Percentiles rank a stretch among this genome's conserved stretches.
phyloP scores from a whole-genome alignment of 2,888 invertebrate species.

The Strigamia transsilvanica region DNA sequence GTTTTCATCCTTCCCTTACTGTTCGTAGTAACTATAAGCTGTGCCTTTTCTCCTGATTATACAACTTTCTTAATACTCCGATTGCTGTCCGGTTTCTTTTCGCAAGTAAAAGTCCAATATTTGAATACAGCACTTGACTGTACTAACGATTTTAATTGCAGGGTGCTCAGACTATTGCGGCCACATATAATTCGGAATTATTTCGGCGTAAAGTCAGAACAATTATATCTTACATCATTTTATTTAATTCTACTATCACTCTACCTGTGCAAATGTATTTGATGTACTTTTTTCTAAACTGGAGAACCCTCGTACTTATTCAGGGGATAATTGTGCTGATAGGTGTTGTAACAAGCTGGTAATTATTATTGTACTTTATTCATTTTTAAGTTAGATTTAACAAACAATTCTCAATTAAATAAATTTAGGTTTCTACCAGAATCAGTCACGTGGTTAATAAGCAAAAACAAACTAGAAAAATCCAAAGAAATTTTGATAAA shows the following conservation, averaged over 20 bases:
- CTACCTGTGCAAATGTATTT: neutral
- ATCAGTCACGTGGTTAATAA: slow-evolving; percentile 29
- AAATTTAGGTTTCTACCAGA: slow-evolving; percentile 9
- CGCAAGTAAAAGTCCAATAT: neutral
- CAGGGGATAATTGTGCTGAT: neutral
- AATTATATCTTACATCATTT: neutral
- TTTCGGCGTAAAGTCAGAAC: slow-evolving; percentile 8
- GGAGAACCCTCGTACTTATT: neutral
- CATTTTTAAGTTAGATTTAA: too few relatives aligned
- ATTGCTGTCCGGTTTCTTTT: neutral
- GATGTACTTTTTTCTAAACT: neutral
- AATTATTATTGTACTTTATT: neutral
- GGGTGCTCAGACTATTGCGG: neutral
- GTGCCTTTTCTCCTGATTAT: slow-evolving; percentile 9
- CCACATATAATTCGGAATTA: slow-evolving; percentile 23
- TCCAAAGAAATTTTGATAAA: neutral
- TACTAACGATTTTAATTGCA: neutral
- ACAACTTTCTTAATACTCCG: slow-evolving; percentile 3
- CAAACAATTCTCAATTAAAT: neutral
- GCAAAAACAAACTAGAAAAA: neutral
- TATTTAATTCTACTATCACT: neutral
- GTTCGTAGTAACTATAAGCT: neutral
- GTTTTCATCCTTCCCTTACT: neutral
- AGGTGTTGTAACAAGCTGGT: neutral
- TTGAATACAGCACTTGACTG: too few relatives aligned